A percentile compares a stretch with the other conserved stretches of the same genome.
Evolutionary conservation across 2,888 invertebrate genomes (phyloP).

Genomic region (Leptinotarsa rubiginosa): DNA sequence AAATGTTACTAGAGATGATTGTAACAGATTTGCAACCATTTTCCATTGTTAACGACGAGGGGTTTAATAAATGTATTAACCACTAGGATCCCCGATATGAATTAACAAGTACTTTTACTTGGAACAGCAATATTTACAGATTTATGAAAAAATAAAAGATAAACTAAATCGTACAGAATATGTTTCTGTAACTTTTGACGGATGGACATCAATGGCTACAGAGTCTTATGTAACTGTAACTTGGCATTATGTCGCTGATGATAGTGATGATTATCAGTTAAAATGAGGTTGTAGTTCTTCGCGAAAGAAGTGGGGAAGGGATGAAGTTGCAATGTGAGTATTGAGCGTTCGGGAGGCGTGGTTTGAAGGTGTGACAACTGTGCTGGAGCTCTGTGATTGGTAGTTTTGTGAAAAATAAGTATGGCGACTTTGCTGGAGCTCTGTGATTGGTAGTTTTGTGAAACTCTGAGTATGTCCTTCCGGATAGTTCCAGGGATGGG

Average conservation of each 20-base stretch:
- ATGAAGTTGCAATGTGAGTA: too few species aligned
- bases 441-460: too few species aligned
- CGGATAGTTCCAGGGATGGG: too few species aligned
- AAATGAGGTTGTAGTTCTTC: too few species aligned
- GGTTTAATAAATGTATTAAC: constrained; percentile 1
- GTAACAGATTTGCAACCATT: constrained; percentile 17
- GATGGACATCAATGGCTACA: constrained; percentile 36
- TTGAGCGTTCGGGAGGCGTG: too few species aligned
- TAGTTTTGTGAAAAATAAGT: too few species aligned
- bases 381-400: too few species aligned
- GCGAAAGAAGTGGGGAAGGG: too few species aligned
- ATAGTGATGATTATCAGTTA: constrained; percentile 30
- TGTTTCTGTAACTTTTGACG: constrained; percentile 39
- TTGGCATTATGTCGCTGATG: constrained; percentile 32
- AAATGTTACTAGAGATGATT: constrained; percentile 6
- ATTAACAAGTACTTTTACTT: constrained; percentile 33
- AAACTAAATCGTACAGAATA: constrained; percentile 32
- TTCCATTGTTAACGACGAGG: constrained; percentile 11
- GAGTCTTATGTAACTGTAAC: constrained; percentile 43
- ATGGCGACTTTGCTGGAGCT: too few species aligned
- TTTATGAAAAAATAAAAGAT: constrained; percentile 27
- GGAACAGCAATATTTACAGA: constrained; percentile 24
- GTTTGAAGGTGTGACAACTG: too few species aligned
- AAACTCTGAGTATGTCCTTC: too few species aligned
- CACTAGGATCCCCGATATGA: constrained; percentile 33